Evolutionary conservation across 2,888 invertebrate species (phyloP), one percentile per base, ranked within the genome.

Genomic region (Ommatoiulus sabulosus): DNA sequence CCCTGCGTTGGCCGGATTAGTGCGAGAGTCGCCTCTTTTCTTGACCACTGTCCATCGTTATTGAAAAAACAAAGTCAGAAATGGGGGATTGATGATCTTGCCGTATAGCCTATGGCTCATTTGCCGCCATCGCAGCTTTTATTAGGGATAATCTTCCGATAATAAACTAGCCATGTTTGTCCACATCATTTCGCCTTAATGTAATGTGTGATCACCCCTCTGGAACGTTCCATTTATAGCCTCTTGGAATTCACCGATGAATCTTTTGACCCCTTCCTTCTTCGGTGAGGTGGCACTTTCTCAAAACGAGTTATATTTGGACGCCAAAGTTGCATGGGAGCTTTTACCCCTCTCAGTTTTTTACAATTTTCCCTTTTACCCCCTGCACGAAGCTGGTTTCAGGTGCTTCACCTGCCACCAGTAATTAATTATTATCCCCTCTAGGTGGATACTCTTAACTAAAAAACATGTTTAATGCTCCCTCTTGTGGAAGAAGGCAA

Each of bases 321-420:
- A 52, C 52, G 52, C 52, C 10, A 52, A 52, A 52, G 52, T 52
- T 52, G 0, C 35, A 35, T 35, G 52, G 52, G 24, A 72, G 24
- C 72, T 72, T 72, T 72, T 72, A 72, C 72, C 72, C 72, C 24
- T 72, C 72, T 72, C 72, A 24, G 24, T 72, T 72, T 72, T 72
- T 72, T 72, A 72, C 10, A 24, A 72, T 8, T 72, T 72, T 72
- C 24, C 24, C 72, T 24, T 72, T 72, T 72, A 72, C 72, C 72
- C 72, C 72, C 72, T 72, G 24, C 24, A 72, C 24, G 24, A 72
- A 72, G 72, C 24, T 72, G 72, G 72, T 72, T 72, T 72, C 72
- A 72, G 72, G 72, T 72, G 72, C 72, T 72, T 72, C 72, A 72
- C 72, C 72, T 72, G 72, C 72, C 72, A 72, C 72, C 72, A 72